Conservation (phyloP, 2,888 invertebrate genomes). For the Anaspis maculata region DNA sequence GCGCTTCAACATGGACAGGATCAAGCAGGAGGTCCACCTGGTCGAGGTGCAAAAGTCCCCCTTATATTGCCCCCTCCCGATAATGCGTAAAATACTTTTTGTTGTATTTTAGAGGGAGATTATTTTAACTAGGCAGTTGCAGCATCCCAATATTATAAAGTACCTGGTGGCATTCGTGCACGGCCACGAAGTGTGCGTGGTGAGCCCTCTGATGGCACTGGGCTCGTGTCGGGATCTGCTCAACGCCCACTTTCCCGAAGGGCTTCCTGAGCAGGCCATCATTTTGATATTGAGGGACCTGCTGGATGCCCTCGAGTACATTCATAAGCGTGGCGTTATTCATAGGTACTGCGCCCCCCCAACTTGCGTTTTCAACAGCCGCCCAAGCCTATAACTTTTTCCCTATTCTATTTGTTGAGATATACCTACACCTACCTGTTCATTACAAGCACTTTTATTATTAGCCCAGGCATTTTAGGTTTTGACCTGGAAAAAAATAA, state of each 20-base stretch:
- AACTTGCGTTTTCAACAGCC: conserved; percentile 1
- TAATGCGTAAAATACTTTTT: conserved; percentile 1
- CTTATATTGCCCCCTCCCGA: conserved; percentile 3
- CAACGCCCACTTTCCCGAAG: conserved; percentile 60
- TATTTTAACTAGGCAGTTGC: conserved; percentile 63
- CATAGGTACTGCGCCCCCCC: conserved; percentile 56
- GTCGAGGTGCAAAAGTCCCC: conserved; percentile 49
- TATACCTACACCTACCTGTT: too few relatives aligned
- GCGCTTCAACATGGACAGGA: conserved; percentile 66
- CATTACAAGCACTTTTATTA: too few relatives aligned
- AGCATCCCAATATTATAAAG: conserved; percentile 70
- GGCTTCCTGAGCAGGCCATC: conserved; percentile 75
- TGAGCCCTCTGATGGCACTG: conserved; percentile 76
- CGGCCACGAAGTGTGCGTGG: conserved; percentile 67
- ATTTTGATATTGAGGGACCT: conserved; percentile 72
- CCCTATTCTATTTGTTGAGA: too few relatives aligned
- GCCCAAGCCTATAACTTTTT: too few relatives aligned
- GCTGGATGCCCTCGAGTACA: conserved; percentile 70
- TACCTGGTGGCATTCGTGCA: conserved; percentile 70
- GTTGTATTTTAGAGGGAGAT: conserved; percentile 64
- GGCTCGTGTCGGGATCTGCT: conserved; percentile 78
- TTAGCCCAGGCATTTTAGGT: too few relatives aligned
- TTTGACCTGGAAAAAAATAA: too few relatives aligned
- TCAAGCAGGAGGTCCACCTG: conserved; percentile 51
- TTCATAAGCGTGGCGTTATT: conserved; percentile 76